A percentile compares a stretch with the other conserved stretches of the same genome.
phyloP scores from a whole-genome alignment of 2,797 vertebrate species.

The Xerus rutilus region DNA sequence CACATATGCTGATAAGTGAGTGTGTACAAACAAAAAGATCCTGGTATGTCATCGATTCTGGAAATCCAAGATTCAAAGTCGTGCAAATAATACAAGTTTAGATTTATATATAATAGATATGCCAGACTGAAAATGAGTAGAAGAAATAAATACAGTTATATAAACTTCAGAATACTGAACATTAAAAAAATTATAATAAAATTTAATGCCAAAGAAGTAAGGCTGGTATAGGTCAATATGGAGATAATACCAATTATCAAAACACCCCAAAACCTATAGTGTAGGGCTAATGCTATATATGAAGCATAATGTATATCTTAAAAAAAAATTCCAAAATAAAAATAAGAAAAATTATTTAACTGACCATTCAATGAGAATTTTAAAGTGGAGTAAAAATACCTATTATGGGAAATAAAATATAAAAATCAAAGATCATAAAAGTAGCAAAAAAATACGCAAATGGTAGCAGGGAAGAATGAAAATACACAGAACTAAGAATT shows the following conservation, averaged over 20 bases:
- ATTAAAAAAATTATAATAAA: neutral
- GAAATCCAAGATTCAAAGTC: neutral
- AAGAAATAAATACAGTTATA: neutral
- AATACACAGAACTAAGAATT: neutral
- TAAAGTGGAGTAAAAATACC: neutral
- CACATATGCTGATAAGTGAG: neutral
- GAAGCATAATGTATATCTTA: neutral
- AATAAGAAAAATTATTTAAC: neutral
- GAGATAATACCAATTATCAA: neutral
- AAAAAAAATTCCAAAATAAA: neutral
- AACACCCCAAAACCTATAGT: neutral
- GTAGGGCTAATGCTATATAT: neutral
- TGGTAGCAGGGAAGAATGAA: neutral
- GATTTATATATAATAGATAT: neutral
- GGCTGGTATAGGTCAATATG: neutral
- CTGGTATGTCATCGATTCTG: neutral
- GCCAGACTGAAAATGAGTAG: neutral
- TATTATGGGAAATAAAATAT: neutral
- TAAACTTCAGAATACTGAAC: neutral
- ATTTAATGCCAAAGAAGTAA: neutral
- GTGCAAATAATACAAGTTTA: neutral
- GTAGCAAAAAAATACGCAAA: neutral
- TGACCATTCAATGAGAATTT: neutral
- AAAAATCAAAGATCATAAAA: neutral
- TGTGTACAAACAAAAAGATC: neutral